Evolutionary conservation across 2,888 invertebrate species (phyloP).

Genomic region (Octonoba sinensis): DNA sequence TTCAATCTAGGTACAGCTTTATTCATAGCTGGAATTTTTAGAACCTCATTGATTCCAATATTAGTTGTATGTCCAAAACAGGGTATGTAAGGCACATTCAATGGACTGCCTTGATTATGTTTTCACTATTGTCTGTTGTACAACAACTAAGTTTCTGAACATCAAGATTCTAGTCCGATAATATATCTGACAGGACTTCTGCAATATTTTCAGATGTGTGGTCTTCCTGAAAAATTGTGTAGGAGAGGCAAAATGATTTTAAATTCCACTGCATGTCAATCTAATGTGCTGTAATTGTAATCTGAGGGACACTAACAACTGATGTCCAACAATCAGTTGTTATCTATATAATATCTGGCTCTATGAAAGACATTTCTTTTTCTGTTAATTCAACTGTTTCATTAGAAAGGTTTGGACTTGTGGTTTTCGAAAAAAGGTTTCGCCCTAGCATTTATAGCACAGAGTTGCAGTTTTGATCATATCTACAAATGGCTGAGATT

Average conservation of each 20-base stretch:
- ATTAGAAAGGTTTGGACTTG: slow-evolving; percentile 11
- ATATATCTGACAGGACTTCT: not conserved
- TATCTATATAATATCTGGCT: not conserved
- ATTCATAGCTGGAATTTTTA: not conserved
- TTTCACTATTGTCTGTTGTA: slow-evolving; percentile 20
- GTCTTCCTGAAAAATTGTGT: slow-evolving; percentile 1
- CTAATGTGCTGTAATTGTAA: slow-evolving; percentile 17
- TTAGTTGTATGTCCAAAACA: slow-evolving; percentile 12
- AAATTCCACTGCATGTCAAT: slow-evolving; percentile 13
- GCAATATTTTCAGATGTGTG: slow-evolving; percentile 8
- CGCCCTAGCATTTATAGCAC: not conserved
- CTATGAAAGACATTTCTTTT: not conserved
- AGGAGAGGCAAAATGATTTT: slow-evolving; percentile 5
- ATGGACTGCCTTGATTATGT: slow-evolving; percentile 16
- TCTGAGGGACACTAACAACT: not conserved
- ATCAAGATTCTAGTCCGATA: slow-evolving; percentile 15
- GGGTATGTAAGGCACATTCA: not conserved
- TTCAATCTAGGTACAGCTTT: slow-evolving; percentile 6
- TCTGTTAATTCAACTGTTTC: not conserved
- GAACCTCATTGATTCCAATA: slow-evolving; percentile 2
- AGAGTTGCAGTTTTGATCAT: slow-evolving; percentile 9
- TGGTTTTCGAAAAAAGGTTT: slow-evolving; percentile 10
- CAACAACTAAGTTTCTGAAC: not conserved
- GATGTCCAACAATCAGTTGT: slow-evolving; percentile 35
- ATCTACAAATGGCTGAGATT: slow-evolving; percentile 2